A percentile compares a stretch with the other conserved stretches of the same genome.
These are phyloP conservation scores for Diuraphis noxia DNA, from an alignment of 1,140 invertebrate species.

Conservation along the genomic window DNA sequence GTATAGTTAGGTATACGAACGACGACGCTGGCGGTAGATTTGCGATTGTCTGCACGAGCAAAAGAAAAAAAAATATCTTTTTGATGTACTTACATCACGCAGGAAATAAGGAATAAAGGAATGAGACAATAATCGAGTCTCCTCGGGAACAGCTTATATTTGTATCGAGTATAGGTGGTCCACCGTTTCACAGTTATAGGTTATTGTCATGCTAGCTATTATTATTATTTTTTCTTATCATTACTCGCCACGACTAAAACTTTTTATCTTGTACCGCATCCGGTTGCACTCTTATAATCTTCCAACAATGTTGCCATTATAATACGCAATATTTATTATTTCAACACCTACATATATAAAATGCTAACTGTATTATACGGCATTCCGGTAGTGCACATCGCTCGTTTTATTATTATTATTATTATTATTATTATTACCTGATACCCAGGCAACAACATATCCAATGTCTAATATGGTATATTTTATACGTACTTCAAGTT, in stretches of 20 bases:
- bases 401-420: too few relatives aligned
- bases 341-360: neutral
- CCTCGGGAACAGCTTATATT: neutral
- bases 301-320: neutral
- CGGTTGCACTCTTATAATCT: neutral
- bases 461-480: neutral
- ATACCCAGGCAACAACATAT: neutral
- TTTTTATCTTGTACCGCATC: neutral
- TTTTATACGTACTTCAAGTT: neutral
- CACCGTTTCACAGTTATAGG: neutral
- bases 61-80: neutral
- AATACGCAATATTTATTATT: neutral
- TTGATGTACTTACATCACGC: neutral
- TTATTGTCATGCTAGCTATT: neutral
- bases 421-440: too few relatives aligned
- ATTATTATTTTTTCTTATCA: neutral
- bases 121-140: neutral
- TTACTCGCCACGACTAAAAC: neutral
- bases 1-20: neutral
- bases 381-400: too few relatives aligned
- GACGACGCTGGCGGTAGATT: neutral
- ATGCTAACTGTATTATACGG: neutral
- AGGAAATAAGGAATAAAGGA: neutral
- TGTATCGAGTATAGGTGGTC: neutral
- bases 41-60: neutral